A percentile compares a stretch with the other conserved stretches of the same genome.
phyloP scores from a whole-genome alignment of 2,888 invertebrate genomes.

The Acrobasis consociella region DNA sequence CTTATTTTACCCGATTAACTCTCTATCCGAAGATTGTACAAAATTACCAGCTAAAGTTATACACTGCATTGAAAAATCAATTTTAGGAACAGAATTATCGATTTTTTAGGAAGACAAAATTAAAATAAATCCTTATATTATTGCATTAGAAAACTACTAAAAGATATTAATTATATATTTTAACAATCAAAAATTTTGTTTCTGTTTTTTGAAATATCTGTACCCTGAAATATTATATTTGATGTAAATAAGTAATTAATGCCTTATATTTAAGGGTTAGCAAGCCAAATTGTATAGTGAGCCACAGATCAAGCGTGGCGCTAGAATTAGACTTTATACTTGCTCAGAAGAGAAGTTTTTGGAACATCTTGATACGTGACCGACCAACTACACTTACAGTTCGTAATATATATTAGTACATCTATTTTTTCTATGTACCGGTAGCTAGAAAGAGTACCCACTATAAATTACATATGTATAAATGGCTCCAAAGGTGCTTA shows the following conservation, averaged over 20 bases:
- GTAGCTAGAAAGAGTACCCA: not conserved
- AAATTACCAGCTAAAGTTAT: not conserved
- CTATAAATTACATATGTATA: no score
- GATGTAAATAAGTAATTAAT: conserved; percentile 10
- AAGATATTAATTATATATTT: no score
- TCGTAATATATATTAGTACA: not conserved
- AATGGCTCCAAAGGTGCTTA: no score
- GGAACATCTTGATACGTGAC: no score
- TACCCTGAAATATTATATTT: conserved; percentile 4
- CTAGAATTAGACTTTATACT: no score
- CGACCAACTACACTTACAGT: not conserved
- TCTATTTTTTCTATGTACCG: not conserved
- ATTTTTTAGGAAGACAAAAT: conserved; percentile 1
- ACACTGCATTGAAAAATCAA: not conserved
- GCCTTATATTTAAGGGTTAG: not conserved
- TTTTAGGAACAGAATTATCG: conserved; percentile 1
- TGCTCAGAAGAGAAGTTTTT: no score
- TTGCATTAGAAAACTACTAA: not conserved
- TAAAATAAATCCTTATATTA: not conserved
- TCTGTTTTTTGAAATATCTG: not conserved
- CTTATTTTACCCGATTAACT: not conserved
- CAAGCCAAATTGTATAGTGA: no score
- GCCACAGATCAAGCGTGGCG: no score
- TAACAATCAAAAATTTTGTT: not conserved
- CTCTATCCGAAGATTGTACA: no score